phyloP scores from a whole-genome alignment of 1,140 invertebrate species.

The Listronotus oregonensis region DNA sequence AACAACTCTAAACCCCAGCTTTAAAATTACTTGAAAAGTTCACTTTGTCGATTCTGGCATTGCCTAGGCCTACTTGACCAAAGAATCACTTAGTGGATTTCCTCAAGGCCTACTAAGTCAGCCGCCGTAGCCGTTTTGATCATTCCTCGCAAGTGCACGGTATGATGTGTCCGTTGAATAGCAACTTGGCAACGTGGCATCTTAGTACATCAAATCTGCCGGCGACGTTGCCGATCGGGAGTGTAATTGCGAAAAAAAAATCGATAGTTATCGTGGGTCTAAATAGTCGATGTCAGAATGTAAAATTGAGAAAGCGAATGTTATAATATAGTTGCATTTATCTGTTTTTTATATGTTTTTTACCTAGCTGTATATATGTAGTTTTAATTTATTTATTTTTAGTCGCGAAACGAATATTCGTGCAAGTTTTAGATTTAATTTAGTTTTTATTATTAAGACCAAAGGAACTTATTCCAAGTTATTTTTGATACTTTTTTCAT shows the following conservation, averaged over 20 bases:
- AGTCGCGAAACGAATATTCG: too few species aligned
- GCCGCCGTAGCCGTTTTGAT: conserved; percentile 21
- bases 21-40: not conserved
- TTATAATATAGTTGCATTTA: conserved; percentile 7
- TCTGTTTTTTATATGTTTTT: conserved; percentile 4
- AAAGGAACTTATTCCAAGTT: not conserved
- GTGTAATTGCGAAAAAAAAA: conserved; percentile 4
- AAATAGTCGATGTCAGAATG: conserved; percentile 29
- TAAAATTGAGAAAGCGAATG: conserved; percentile 3
- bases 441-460: too few species aligned
- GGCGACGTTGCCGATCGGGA: conserved; percentile 16
- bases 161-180: conserved; percentile 6
- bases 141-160: conserved; percentile 39
- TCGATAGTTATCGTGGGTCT: conserved; percentile 14
- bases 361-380: not conserved
- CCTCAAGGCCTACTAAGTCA: conserved; percentile 20
- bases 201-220: conserved; percentile 30
- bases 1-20: conserved; percentile 3
- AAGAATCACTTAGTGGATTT: conserved; percentile 19
- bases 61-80: conserved; percentile 16
- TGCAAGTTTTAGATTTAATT: too few species aligned
- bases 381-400: too few species aligned
- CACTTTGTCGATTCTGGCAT: conserved; percentile 8
- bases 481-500: conserved; percentile 1
- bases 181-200: conserved; percentile 25